Evolutionary conservation across 1,140 invertebrate species (phyloP), one percentile per base, ranked within the genome.

Genomic region (Mercenaria mercenaria): DNA sequence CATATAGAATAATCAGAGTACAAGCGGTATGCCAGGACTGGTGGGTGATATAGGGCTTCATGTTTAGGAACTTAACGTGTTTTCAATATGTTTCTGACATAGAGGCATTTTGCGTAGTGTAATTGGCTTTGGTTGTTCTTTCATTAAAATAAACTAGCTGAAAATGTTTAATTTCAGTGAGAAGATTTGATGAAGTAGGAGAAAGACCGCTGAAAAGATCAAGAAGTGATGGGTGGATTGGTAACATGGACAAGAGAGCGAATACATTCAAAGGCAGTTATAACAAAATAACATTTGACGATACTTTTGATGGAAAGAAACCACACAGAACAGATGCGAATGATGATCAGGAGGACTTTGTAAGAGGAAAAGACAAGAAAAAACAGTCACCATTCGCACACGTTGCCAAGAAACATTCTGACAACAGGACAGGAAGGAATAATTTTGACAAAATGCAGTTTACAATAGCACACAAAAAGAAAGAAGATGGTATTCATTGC

Each of bases 371-470:
- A 29, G 29, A 72, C 29, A 37, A 32, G 34, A 72, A 72, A 37
- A 79, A 79, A 50, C 76, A 3, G 34, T 79, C 76, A 18, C n/a
- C 3, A 20, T 79, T 52, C 56, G 32, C 29, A 34, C 47, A 79
- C 56, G 56, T 79, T 26, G 6, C 56, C n/a, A 79, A 79, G 18
- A 79, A 79, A 18, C 2, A 29, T 11, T 1, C 26, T 0, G 23
- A 56, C 0, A 1, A 29, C 15, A 47, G 18, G 1, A 52, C 76
- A 34, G 76, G 76, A 3, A 79, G 76, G 23, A 79, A 79, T 52
- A 79, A 79, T 23, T 79, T 79, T 79, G 76, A 79, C 18, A 56
- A 79, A 56, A 56, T 79, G 76, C 47, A 37, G n/a, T 79, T 56
- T 79, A 56, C 76, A 52, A 20, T 56, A 39, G 2, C 20, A n/a